Conservation (phyloP, 2,113 vertebrate genomes). For the Pionites leucogaster region DNA sequence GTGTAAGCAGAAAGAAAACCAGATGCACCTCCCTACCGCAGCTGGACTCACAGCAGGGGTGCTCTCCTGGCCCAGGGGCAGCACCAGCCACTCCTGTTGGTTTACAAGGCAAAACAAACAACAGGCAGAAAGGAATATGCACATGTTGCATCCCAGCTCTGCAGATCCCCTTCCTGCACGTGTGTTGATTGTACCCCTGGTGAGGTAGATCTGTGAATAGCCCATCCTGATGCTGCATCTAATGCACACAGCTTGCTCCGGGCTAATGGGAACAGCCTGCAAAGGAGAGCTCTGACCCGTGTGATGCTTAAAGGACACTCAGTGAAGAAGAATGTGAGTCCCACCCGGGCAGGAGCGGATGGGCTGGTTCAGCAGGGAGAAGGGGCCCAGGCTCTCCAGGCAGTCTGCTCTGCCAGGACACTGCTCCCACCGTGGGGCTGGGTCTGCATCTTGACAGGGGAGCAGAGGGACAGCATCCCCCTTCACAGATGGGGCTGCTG, state of each 20-base stretch:
- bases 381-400: rapidly evolving
- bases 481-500: neutral
- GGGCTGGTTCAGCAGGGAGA: neutral
- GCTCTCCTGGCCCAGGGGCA: neutral
- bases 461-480: neutral
- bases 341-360: neutral
- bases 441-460: neutral
- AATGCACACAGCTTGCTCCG: neutral
- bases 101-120: neutral
- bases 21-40: neutral
- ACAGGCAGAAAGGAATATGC: neutral
- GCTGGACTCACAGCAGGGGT: neutral
- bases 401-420: neutral
- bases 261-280: neutral
- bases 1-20: neutral
- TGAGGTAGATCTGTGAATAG: neutral
- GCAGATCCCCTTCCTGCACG: neutral
- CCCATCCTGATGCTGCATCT: neutral
- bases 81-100: neutral
- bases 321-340: neutral
- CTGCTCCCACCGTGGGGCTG: neutral
- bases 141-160: neutral
- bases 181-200: rapidly evolving
- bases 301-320: neutral
- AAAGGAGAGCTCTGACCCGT: neutral